Conservation (phyloP, 2,113 vertebrate species). For the Phaethornis superciliosus region DNA sequence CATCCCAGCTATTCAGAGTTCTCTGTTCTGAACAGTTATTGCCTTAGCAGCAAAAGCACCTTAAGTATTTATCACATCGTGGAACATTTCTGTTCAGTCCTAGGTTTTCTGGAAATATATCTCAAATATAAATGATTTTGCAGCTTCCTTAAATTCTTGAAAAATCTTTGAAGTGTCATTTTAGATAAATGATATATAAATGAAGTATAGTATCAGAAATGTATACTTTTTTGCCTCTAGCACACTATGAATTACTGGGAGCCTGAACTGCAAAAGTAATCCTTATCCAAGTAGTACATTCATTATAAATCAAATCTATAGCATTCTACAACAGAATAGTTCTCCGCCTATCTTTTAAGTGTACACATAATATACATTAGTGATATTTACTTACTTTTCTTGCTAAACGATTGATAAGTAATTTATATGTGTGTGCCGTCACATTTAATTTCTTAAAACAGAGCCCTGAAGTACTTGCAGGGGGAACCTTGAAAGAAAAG, state of each 20-base stretch:
- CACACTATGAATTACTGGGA: neutral
- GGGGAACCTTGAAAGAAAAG: conserved; percentile 78
- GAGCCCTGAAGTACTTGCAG: conserved; percentile 88
- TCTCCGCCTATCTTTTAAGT: neutral
- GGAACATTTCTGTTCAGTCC: neutral
- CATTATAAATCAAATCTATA: neutral
- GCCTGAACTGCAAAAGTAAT: neutral
- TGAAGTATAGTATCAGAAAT: neutral
- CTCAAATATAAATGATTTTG: neutral
- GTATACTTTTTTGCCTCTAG: neutral
- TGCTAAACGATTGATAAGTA: conserved; percentile 88
- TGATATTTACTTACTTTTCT: conserved; percentile 82
- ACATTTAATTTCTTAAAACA: conserved; percentile 97
- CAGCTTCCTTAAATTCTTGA: neutral
- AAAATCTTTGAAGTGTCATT: neutral
- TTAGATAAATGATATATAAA: neutral
- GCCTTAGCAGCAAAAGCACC: neutral
- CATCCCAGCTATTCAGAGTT: neutral
- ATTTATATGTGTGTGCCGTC: conserved; percentile 81
- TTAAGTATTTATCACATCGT: neutral
- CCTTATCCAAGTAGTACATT: neutral
- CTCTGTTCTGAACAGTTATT: neutral
- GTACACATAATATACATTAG: neutral
- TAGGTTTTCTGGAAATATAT: neutral
- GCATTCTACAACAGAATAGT: neutral